These are phyloP conservation scores for Poecile atricapillus DNA, from an alignment of 2,113 vertebrate species.

Conservation along the genomic window DNA sequence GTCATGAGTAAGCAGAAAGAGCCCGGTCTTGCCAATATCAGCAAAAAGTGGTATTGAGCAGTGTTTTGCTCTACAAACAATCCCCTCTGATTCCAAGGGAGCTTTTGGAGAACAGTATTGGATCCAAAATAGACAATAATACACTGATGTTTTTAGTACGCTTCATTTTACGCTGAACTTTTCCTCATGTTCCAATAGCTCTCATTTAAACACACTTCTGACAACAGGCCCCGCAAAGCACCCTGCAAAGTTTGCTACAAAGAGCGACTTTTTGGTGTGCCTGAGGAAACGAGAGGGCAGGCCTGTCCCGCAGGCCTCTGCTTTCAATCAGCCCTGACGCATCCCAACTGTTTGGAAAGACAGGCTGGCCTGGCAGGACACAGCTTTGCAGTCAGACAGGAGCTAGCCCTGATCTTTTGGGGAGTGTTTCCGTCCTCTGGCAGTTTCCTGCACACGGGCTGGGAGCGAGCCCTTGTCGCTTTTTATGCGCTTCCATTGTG, in stretches of 20 bases:
- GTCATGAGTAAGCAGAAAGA: background rate
- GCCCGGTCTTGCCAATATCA: background rate
- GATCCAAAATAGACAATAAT: background rate
- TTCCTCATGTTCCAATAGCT: background rate
- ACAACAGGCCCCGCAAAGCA: background rate
- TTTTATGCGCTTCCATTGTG: background rate
- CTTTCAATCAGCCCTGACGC: background rate
- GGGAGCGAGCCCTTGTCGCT: background rate
- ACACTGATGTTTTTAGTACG: background rate
- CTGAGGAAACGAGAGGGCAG: background rate
- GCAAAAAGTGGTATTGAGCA: background rate
- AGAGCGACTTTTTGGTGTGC: background rate
- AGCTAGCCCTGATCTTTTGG: background rate
- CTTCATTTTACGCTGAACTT: background rate
- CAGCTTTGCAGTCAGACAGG: background rate
- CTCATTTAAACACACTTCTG: background rate
- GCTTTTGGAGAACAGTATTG: background rate
- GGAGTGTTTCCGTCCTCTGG: background rate
- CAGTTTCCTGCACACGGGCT: accelerated
- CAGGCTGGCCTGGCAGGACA: background rate
- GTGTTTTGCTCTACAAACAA: background rate
- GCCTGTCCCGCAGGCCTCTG: background rate
- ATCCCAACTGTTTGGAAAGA: background rate
- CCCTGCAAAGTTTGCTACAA: accelerated
- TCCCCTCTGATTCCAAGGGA: background rate